phyloP scores from a whole-genome alignment of 2,113 vertebrate genomes.

The Planiliza haematocheilus region DNA sequence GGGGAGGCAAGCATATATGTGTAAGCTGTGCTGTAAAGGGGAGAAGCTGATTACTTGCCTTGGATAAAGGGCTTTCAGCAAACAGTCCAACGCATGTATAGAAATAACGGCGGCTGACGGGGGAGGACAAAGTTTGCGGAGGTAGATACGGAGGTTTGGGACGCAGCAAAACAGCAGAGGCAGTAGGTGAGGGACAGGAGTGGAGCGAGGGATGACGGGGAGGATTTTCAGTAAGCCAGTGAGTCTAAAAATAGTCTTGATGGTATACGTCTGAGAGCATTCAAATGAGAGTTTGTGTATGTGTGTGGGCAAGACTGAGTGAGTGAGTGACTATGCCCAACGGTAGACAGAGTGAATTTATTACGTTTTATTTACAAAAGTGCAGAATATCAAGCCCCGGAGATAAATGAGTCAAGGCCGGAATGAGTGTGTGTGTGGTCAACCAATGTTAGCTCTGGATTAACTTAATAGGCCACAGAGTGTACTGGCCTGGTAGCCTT shows the following conservation, averaged over 20 bases:
- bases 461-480: too few species aligned
- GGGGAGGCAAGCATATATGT: conserved; percentile 19
- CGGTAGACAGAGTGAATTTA: conserved; percentile 55
- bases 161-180: conserved; percentile 35
- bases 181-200: conserved; percentile 6
- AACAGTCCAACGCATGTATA: conserved; percentile 22
- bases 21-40: conserved; percentile 34
- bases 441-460: too few species aligned
- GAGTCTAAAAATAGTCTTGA: conserved; percentile 67
- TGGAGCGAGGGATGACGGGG: conserved; percentile 19
- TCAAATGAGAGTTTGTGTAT: conserved; percentile 49
- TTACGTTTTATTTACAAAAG: conserved; percentile 62
- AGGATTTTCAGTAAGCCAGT: conserved; percentile 49
- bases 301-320: conserved; percentile 12
- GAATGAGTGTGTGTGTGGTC: neutral
- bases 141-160: conserved; percentile 5
- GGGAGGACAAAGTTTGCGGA: conserved; percentile 9
- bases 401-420: conserved; percentile 42
- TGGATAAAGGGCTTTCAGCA: conserved; percentile 7
- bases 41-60: conserved; percentile 48
- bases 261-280: conserved; percentile 55
- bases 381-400: conserved; percentile 55
- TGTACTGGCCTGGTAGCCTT: too few species aligned
- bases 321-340: conserved; percentile 39
- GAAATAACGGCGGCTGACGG: neutral